These are phyloP conservation scores for Cantharis nigra DNA, from an alignment of 2,888 invertebrate species.

Conservation along the genomic window DNA sequence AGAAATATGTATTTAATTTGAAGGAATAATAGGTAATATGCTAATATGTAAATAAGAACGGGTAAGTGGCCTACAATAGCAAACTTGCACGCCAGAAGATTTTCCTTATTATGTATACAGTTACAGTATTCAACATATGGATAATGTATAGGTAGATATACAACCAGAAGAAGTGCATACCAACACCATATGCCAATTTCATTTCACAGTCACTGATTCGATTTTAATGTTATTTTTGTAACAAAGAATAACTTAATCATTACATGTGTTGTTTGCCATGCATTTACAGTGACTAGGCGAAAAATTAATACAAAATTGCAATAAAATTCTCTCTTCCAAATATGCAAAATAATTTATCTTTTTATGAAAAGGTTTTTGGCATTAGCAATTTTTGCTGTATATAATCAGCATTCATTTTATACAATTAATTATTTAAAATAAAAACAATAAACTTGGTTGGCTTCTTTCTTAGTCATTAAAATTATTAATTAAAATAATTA, in stretches of 20 bases:
- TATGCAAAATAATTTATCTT: not conserved
- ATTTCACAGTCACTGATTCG: not conserved
- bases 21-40: not conserved
- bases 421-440: too few species aligned
- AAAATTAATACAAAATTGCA: not conserved
- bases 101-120: slow-evolving; percentile 14
- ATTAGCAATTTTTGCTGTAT: not conserved
- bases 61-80: slow-evolving; percentile 10
- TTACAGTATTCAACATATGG: slow-evolving; percentile 20
- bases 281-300: not conserved
- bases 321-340: not conserved
- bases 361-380: not conserved
- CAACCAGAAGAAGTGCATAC: not conserved
- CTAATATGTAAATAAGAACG: slow-evolving; percentile 3
- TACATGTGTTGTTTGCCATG: not conserved
- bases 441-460: not conserved
- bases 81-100: slow-evolving; percentile 2
- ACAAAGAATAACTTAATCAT: not conserved
- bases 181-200: slow-evolving; percentile 1
- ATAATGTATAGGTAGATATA: slow-evolving; percentile 9
- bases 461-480: not conserved
- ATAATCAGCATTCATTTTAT: too few species aligned
- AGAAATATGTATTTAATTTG: not conserved
- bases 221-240: not conserved
- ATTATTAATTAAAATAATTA: not conserved